These are phyloP conservation scores for Diploptera punctata DNA, from an alignment of 2,888 invertebrate species.

Conservation along the genomic window DNA sequence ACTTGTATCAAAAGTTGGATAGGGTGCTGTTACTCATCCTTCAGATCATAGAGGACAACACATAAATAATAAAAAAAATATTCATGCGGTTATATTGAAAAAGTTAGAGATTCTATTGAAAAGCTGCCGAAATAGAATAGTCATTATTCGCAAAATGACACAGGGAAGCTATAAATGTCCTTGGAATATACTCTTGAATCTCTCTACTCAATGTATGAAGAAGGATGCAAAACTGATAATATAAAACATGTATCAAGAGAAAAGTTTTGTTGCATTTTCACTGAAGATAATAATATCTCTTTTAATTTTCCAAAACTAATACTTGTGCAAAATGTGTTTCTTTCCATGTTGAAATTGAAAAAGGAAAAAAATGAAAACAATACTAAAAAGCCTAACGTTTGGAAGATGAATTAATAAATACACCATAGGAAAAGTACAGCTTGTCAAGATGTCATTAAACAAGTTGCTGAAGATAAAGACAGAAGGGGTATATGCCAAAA, in stretches of 20 bases:
- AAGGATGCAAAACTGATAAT: not conserved
- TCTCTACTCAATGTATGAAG: not conserved
- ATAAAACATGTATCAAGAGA: not conserved
- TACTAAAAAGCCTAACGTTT: not conserved
- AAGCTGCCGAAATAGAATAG: not conserved
- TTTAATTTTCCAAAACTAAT: constrained; percentile 5
- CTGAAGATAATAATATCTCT: not conserved
- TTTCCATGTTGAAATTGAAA: not conserved
- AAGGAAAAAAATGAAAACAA: not conserved
- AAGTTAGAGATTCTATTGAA: no score
- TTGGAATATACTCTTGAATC: not conserved
- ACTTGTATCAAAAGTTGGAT: no score
- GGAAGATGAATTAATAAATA: not conserved
- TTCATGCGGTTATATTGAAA: no score
- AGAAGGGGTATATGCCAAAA: not conserved
- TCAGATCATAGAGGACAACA: no score
- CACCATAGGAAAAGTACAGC: not conserved
- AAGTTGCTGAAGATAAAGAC: not conserved
- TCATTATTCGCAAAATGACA: not conserved
- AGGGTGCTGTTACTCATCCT: no score
- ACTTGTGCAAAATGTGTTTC: not conserved
- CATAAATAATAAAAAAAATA: no score
- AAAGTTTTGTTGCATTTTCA: not conserved
- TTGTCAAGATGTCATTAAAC: constrained; percentile 4
- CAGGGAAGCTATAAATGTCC: not conserved